A percentile compares a stretch with the other conserved stretches of the same genome.
Conservation (phyloP, 2,888 invertebrate species). For the Luperina testacea region DNA sequence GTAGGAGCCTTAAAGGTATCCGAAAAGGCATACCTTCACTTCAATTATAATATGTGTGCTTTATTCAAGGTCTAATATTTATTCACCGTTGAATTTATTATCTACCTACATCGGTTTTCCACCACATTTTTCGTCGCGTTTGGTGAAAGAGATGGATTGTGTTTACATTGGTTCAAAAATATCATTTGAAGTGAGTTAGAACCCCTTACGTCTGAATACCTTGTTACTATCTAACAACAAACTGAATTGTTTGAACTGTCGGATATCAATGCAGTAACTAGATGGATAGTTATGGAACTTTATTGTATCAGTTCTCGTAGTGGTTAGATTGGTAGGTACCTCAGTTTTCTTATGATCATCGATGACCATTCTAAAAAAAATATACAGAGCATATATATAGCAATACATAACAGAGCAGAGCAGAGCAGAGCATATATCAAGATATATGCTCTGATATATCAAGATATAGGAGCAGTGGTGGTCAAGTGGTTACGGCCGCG, state of each 20-base stretch:
- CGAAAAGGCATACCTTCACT: constrained; percentile 43
- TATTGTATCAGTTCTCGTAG: not conserved
- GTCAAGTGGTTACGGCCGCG: too few species aligned
- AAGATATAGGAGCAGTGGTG: too few species aligned
- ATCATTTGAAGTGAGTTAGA: not conserved
- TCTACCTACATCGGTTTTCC: constrained; percentile 16
- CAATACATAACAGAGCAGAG: too few species aligned
- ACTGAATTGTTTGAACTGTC: not conserved
- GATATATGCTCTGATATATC: not conserved
- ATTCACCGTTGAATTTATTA: constrained; percentile 33
- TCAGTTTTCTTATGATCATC: not conserved
- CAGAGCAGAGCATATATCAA: too few species aligned
- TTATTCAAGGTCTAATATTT: constrained; percentile 45
- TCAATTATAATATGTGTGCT: constrained; percentile 29
- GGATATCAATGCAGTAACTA: not conserved
- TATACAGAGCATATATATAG: too few species aligned
- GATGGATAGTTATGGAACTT: not conserved
- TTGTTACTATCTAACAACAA: not conserved
- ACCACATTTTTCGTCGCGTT: constrained; percentile 14
- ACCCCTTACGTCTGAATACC: not conserved
- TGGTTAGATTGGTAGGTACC: not conserved
- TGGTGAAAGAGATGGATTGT: constrained; percentile 28
- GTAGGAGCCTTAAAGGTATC: constrained; percentile 5
- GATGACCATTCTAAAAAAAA: not conserved
- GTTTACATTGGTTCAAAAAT: constrained; percentile 2